Percentiles rank a stretch among this genome's conserved stretches.
These are phyloP conservation scores for Motacilla alba DNA, from an alignment of 2,113 vertebrate species.

Conservation along the genomic window DNA sequence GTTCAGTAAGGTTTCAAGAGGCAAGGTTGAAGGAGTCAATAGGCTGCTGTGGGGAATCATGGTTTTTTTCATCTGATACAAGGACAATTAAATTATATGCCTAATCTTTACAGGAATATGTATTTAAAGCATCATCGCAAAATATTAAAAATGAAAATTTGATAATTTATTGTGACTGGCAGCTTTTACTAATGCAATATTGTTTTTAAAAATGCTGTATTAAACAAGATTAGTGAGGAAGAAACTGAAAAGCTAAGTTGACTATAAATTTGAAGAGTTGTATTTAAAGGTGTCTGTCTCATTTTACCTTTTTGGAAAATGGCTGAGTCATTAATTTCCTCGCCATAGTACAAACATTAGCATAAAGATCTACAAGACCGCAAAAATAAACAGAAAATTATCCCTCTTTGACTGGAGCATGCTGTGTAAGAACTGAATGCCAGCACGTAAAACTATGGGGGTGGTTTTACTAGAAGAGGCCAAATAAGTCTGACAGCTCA, in stretches of 20 bases:
- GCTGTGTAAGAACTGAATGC: not conserved
- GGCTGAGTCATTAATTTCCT: not conserved
- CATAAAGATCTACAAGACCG: not conserved
- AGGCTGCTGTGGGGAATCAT: constrained; percentile 74
- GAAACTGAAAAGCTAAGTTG: constrained; percentile 23
- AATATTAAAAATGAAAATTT: constrained; percentile 11
- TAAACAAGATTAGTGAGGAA: not conserved
- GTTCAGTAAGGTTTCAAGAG: constrained; percentile 79
- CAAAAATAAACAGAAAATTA: not conserved
- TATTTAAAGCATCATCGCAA: constrained; percentile 45
- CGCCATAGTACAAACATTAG: not conserved
- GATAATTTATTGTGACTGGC: constrained; percentile 18
- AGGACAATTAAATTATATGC: constrained; percentile 71
- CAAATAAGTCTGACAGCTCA: not conserved
- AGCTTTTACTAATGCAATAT: constrained; percentile 33
- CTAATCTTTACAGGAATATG: constrained; percentile 62
- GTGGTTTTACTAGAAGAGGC: not conserved
- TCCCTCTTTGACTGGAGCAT: not conserved
- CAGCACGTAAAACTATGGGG: not conserved
- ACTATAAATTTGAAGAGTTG: not conserved
- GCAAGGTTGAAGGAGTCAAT: constrained; percentile 83
- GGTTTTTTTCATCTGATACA: constrained; percentile 68
- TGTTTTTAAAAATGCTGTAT: not conserved
- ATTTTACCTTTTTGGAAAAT: not conserved
- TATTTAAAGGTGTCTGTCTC: not conserved